phyloP scores from a whole-genome alignment of 2,888 invertebrate species.

The Diploptera punctata region DNA sequence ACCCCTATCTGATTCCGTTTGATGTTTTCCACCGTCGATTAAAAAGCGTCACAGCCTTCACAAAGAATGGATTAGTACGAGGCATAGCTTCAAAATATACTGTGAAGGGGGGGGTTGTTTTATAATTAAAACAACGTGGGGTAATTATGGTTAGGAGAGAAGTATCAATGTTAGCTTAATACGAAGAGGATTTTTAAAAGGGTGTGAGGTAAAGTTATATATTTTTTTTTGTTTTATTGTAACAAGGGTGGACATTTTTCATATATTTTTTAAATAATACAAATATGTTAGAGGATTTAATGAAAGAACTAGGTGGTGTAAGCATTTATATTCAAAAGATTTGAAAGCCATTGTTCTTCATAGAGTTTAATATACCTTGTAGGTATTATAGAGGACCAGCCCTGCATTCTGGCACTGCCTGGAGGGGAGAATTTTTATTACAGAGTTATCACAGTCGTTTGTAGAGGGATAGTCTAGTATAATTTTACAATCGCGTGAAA shows the following conservation, averaged over 20 bases:
- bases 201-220: conserved; percentile 18
- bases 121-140: conserved; percentile 30
- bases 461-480: too few relatives aligned
- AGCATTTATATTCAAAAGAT: too few relatives aligned
- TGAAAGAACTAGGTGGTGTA: background rate
- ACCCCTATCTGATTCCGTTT: conserved; percentile 31
- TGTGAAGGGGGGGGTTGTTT: conserved; percentile 22
- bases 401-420: too few relatives aligned
- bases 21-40: conserved; percentile 32
- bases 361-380: background rate
- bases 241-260: background rate
- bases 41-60: conserved; percentile 30
- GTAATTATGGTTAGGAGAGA: conserved; percentile 27
- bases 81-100: conserved; percentile 17
- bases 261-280: background rate
- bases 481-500: too few relatives aligned
- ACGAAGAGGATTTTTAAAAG: conserved; percentile 23
- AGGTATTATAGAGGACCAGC: too few relatives aligned
- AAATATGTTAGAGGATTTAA: background rate
- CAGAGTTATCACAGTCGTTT: too few relatives aligned
- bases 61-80: conserved; percentile 30
- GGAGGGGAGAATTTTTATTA: too few relatives aligned
- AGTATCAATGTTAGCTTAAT: conserved; percentile 30
- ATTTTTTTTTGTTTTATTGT: background rate
- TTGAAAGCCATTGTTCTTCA: background rate